Evolutionary conservation across 2,797 vertebrate species (phyloP).

Genomic region (Esox masquinongy): DNA sequence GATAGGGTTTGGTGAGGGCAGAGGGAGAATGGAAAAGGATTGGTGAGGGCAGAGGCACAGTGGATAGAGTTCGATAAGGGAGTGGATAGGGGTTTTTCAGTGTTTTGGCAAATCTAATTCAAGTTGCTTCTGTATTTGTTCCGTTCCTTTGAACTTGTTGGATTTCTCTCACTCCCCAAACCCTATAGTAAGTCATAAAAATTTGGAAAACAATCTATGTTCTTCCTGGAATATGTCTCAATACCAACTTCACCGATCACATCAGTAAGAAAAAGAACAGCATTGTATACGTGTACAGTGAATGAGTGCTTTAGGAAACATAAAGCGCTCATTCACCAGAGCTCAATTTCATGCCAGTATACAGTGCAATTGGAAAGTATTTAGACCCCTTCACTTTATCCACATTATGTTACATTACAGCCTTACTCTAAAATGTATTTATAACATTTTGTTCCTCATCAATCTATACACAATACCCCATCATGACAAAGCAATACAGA

Average conservation of each 20-base stretch:
- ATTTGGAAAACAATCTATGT: no score
- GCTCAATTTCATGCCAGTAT: conserved; percentile 4
- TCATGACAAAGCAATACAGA: no score
- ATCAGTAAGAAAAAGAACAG: conserved; percentile 19
- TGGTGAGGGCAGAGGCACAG: neutral
- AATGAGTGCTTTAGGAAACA: conserved; percentile 14
- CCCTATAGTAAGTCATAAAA: no score
- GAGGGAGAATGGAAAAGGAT: neutral
- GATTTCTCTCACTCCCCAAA: conserved; percentile 15
- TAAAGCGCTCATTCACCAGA: conserved; percentile 15
- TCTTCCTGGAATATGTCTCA: conserved; percentile 30
- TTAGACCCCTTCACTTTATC: no score
- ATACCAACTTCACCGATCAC: conserved; percentile 16
- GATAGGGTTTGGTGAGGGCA: neutral
- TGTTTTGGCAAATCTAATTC: conserved; percentile 17
- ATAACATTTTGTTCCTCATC: no score
- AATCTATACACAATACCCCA: no score
- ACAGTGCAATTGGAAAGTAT: neutral
- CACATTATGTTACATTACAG: no score
- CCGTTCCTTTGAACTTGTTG: conserved; percentile 1
- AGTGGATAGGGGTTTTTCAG: neutral
- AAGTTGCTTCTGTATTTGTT: conserved; percentile 16
- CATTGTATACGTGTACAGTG: conserved; percentile 29
- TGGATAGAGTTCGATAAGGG: neutral
- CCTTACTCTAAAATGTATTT: no score